phyloP scores from a whole-genome alignment of 2,888 invertebrate genomes.

The Phalera bucephala region DNA sequence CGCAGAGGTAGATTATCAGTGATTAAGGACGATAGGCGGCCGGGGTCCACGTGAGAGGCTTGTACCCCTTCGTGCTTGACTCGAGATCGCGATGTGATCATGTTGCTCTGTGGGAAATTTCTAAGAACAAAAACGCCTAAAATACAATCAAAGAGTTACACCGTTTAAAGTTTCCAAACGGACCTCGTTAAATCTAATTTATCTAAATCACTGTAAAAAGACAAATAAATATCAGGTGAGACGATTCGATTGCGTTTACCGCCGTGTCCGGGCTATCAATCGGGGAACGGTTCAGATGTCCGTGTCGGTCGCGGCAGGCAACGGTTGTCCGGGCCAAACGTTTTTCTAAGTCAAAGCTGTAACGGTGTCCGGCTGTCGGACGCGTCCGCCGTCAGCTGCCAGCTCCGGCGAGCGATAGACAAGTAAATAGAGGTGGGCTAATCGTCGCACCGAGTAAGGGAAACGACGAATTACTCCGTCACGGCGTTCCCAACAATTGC shows the following conservation, averaged over 20 bases:
- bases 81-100: conserved; percentile 60
- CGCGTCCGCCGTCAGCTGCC: conserved; percentile 78
- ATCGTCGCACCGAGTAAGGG: conserved; percentile 79
- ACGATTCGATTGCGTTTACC: conserved; percentile 48
- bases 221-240: conserved; percentile 43
- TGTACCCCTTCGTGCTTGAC: conserved; percentile 65
- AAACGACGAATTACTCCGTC: conserved; percentile 81
- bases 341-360: conserved; percentile 79
- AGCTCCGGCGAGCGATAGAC: conserved; percentile 70
- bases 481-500: conserved; percentile 72
- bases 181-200: conserved; percentile 36
- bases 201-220: conserved; percentile 33
- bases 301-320: conserved; percentile 48
- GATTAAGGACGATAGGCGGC: conserved; percentile 62
- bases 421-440: conserved; percentile 80
- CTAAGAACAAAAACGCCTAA: conserved; percentile 24
- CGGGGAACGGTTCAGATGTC: conserved; percentile 52
- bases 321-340: conserved; percentile 41
- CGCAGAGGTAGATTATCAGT: conserved; percentile 54
- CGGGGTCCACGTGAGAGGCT: conserved; percentile 60
- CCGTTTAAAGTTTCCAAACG: conserved; percentile 25
- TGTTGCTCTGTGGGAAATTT: conserved; percentile 61
- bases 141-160: conserved; percentile 21
- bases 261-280: conserved; percentile 54
- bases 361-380: conserved; percentile 77